Percentiles rank a stretch among this genome's conserved stretches.
Conservation (phyloP, 53 echinoderm and acorn worm genomes). For the Holothuria leucospilota region DNA sequence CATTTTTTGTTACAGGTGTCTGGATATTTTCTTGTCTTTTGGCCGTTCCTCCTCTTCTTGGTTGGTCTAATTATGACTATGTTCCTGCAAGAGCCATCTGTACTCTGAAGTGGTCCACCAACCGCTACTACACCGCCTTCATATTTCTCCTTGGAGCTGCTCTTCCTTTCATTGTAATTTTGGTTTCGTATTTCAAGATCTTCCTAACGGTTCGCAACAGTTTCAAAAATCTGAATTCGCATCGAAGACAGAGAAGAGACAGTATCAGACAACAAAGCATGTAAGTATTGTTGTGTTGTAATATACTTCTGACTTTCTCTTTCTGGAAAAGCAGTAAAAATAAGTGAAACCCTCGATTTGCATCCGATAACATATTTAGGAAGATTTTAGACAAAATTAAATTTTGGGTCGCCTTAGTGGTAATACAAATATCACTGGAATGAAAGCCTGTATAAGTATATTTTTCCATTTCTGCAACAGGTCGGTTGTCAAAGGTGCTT, state of each 20-base stretch:
- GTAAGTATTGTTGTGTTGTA: too few relatives aligned
- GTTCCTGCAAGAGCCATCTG: conserved; percentile 84
- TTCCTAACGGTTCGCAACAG: conserved; percentile 78
- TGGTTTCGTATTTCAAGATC: conserved; percentile 77
- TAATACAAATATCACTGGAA: too few relatives aligned
- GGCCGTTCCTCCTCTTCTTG: conserved; percentile 81
- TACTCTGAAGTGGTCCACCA: conserved; percentile 88
- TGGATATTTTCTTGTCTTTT: conserved; percentile 80
- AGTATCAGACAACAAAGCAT: conserved; percentile 14
- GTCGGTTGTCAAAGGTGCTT: too few relatives aligned
- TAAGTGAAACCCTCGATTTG: too few relatives aligned
- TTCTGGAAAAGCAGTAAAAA: too few relatives aligned
- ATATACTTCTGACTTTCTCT: too few relatives aligned
- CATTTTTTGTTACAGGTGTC: conserved; percentile 49
- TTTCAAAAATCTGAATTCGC: conserved; percentile 74
- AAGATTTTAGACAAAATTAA: too few relatives aligned
- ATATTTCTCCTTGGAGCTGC: conserved; percentile 82
- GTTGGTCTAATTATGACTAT: conserved; percentile 89
- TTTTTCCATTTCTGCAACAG: too few relatives aligned
- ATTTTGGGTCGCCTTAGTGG: too few relatives aligned
- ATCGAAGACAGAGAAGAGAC: conserved; percentile 48
- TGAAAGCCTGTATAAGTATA: too few relatives aligned
- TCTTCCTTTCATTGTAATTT: conserved; percentile 77
- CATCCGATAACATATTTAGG: too few relatives aligned
- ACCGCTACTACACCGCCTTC: conserved; percentile 83